These are phyloP conservation scores for Caenorhabditis zanzibari DNA, from an alignment of 2,888 invertebrate species.

Conservation along the genomic window DNA sequence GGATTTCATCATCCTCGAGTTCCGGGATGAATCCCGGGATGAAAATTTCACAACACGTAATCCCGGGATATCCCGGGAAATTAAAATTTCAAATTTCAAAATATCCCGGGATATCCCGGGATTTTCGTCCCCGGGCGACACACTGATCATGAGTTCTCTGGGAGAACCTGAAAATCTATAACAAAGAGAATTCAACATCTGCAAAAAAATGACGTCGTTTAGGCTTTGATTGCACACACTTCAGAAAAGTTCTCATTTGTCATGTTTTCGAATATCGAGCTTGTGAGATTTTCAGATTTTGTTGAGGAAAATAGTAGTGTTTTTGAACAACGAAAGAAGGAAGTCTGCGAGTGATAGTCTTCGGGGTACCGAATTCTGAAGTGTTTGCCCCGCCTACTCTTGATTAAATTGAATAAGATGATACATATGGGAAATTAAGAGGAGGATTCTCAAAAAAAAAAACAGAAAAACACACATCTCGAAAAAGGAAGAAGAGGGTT, in stretches of 20 bases:
- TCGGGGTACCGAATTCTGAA: not conserved
- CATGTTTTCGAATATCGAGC: slow-evolving; percentile 10
- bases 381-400: not conserved
- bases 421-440: not conserved
- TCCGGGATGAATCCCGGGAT: too few species aligned
- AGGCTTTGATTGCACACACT: slow-evolving; percentile 10
- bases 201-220: slow-evolving; percentile 14
- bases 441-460: too few species aligned
- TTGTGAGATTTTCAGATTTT: slow-evolving; percentile 9
- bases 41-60: too few species aligned
- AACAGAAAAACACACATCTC: too few species aligned
- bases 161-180: too few species aligned
- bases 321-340: not conserved
- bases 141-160: not conserved
- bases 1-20: too few species aligned
- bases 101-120: too few species aligned
- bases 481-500: too few species aligned
- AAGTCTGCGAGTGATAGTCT: not conserved
- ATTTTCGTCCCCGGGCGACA: too few species aligned
- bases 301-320: slow-evolving; percentile 2
- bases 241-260: slow-evolving; percentile 6
- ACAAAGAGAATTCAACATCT: not conserved
- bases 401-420: not conserved
- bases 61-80: too few species aligned
- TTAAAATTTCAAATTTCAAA: too few species aligned